Percentiles rank a stretch among this genome's conserved stretches.
Evolutionary conservation across 2,797 vertebrate genomes (phyloP).

Genomic region (Pyrocephalus nanus): DNA sequence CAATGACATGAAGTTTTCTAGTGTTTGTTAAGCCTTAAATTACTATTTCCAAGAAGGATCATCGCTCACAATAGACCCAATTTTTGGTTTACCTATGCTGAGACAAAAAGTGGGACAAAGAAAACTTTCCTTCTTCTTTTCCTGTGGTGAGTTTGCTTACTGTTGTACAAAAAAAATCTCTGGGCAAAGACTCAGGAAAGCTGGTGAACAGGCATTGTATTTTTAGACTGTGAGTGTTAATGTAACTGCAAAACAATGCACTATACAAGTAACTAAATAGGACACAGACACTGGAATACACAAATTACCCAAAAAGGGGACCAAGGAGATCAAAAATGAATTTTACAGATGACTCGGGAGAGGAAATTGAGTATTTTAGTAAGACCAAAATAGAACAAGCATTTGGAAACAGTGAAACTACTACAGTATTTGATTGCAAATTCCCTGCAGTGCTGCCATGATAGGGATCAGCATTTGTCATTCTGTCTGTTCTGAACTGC

Average conservation of each 20-base stretch:
- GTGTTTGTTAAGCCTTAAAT: neutral
- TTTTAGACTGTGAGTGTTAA: conserved; percentile 49
- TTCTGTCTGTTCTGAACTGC: neutral
- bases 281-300: conserved; percentile 49
- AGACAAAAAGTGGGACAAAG: neutral
- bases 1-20: neutral
- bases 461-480: neutral
- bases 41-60: neutral
- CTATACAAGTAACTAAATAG: conserved; percentile 47
- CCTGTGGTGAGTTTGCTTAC: neutral
- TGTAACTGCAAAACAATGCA: conserved; percentile 55
- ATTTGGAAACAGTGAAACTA: conserved; percentile 43
- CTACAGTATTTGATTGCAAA: neutral
- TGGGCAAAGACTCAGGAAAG: conserved; percentile 31
- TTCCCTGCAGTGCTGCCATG: neutral
- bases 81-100: neutral
- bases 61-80: neutral
- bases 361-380: conserved; percentile 51
- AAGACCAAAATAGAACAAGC: conserved; percentile 22
- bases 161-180: neutral
- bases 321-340: conserved; percentile 32
- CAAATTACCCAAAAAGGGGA: conserved; percentile 49
- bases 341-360: conserved; percentile 41
- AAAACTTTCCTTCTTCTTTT: neutral
- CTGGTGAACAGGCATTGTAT: conserved; percentile 48